A percentile compares a stretch with the other conserved stretches of the same genome.
Evolutionary conservation across 2,888 invertebrate genomes (phyloP).

Genomic region (Mimas tiliae): DNA sequence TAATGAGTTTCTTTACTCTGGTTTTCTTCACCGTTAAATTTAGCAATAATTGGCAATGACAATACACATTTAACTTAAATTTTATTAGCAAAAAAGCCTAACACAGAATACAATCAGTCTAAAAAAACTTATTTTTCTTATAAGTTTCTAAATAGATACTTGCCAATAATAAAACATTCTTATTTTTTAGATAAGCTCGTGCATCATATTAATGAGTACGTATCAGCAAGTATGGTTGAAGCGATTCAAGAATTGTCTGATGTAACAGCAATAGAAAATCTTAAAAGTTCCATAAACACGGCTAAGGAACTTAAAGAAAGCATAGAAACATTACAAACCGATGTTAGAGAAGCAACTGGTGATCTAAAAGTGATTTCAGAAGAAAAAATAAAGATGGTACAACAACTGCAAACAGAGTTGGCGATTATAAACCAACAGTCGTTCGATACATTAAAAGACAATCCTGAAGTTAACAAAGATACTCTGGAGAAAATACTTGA

Average conservation of each 20-base stretch:
- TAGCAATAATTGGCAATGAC: too few relatives aligned
- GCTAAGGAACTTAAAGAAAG: slow-evolving; percentile 53
- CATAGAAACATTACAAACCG: slow-evolving; percentile 37
- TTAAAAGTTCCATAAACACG: slow-evolving; percentile 46
- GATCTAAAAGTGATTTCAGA: slow-evolving; percentile 32
- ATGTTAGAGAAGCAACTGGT: slow-evolving; percentile 1
- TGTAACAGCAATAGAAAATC: slow-evolving; percentile 40
- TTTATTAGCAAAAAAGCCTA: too few relatives aligned
- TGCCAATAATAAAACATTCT: background rate
- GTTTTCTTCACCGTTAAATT: too few relatives aligned
- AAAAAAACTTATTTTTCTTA: too few relatives aligned
- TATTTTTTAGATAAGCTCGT: slow-evolving; percentile 37
- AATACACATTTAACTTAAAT: too few relatives aligned
- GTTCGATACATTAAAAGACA: slow-evolving; percentile 38
- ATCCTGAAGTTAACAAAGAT: slow-evolving; percentile 33
- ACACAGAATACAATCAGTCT: too few relatives aligned
- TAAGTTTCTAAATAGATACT: too few relatives aligned
- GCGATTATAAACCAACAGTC: slow-evolving; percentile 39
- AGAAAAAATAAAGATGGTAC: slow-evolving; percentile 41
- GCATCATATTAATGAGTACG: slow-evolving; percentile 53
- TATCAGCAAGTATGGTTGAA: slow-evolving; percentile 48
- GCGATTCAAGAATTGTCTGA: slow-evolving; percentile 44
- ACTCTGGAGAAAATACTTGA: slow-evolving; percentile 40
- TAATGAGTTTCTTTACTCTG: too few relatives aligned
- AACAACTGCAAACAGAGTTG: slow-evolving; percentile 43